Evolutionary conservation across 2,888 invertebrate genomes (phyloP), one percentile per base, ranked within the genome.

Genomic region (Parapristionchus giblindavisi): DNA sequence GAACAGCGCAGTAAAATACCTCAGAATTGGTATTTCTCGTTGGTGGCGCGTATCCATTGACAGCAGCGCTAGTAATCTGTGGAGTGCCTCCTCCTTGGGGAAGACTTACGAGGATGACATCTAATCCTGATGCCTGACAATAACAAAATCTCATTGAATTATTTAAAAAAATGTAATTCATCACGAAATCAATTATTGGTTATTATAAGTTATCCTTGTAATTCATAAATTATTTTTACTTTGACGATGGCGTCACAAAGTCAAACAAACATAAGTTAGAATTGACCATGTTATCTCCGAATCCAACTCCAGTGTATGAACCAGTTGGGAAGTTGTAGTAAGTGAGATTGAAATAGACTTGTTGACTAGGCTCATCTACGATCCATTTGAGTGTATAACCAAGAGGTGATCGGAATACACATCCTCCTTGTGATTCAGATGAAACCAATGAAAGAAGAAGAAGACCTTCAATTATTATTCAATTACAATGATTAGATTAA

Each of bases 241-340:
- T 5, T 3, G 58, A 29, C 14, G 17, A 32, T 27, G 14, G 32
- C 58, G 27, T 58, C 58, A 27, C 29, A 3, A n/a, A 56, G n/a
- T 24, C 56, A 4, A 17, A n/a, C 2, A 24, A 2, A 63, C 21
- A 63, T 29, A 63, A 40, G 63, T 38, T n/a, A n/a, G n/a, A 5
- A 38, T 43, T 29, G 1, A 72, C 72, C 72, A 60, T 72, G 17
- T 32, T 58, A 14, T 58, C 43, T 40, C 72, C 72, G 48, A 72
- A 72, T 29, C 72, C 72, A 34, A 72, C 60, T 29, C 72, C 72
- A n/a, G 72, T 72, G 32, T 34, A 72, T 1, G 60, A 72, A n/a
- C 58, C 56, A 24, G 34, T n/a, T 1, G 72, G 60, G 56, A 72
- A 60, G 48, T 72, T 72, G n/a, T 24, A 43, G 60, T 43, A 56